Evolutionary conservation across 2,797 vertebrate genomes (phyloP).

Genomic region (Lophotriccus pileatus): DNA sequence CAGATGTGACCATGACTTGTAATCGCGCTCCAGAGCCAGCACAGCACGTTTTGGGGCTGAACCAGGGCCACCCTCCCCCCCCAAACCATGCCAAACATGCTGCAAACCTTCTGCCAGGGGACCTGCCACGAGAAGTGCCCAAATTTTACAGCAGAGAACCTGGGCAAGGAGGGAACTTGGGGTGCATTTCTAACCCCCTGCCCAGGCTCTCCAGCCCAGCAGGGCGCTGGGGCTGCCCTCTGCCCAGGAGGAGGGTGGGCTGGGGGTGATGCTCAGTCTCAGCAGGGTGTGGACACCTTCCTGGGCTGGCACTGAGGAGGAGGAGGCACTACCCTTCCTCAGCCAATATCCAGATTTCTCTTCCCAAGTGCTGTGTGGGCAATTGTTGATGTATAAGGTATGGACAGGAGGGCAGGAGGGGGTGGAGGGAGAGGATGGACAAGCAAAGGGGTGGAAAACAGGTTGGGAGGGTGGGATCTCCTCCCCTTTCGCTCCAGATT

Average conservation of each 20-base stretch:
- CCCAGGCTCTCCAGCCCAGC: not conserved
- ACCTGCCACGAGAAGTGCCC: not conserved
- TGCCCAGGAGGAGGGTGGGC: not conserved
- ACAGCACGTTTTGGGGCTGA: not conserved
- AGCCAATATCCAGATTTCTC: not conserved
- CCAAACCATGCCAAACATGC: fast-evolving
- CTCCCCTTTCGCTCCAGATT: not conserved
- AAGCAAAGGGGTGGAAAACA: not conserved
- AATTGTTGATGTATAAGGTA: not conserved
- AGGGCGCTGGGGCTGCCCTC: not conserved
- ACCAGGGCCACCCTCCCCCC: too few relatives aligned
- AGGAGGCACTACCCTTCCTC: not conserved
- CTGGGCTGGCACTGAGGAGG: not conserved
- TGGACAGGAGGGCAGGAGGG: not conserved
- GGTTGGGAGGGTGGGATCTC: not conserved
- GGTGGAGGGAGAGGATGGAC: not conserved
- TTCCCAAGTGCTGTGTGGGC: not conserved
- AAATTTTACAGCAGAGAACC: not conserved
- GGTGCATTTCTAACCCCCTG: not conserved
- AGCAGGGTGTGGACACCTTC: not conserved
- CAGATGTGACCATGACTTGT: not conserved
- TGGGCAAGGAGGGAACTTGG: fast-evolving
- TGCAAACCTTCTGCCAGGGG: fast-evolving
- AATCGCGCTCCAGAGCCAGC: not conserved
- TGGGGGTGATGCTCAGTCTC: not conserved